These are phyloP conservation scores for Agrilus biguttatus DNA, from an alignment of 2,888 invertebrate genomes.

Conservation along the genomic window DNA sequence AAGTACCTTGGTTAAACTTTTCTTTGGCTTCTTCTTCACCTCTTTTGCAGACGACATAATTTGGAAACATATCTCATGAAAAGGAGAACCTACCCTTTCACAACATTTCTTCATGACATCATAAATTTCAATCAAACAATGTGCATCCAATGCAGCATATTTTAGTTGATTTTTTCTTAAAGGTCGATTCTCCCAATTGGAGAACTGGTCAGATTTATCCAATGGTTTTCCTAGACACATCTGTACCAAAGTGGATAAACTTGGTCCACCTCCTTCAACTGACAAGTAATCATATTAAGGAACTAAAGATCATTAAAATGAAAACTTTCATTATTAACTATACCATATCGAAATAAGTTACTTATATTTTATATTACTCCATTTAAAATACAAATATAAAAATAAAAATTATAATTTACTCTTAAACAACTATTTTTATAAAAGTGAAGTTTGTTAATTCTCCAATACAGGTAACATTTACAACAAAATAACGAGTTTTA, in stretches of 20 bases:
- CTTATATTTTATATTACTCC: too few relatives aligned
- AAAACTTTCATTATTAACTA: too few relatives aligned
- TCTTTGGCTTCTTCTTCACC: conserved; percentile 26
- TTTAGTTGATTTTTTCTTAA: conserved; percentile 59
- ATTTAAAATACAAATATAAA: too few relatives aligned
- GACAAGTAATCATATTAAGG: conserved; percentile 1
- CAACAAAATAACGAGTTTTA: too few relatives aligned
- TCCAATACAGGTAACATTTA: too few relatives aligned
- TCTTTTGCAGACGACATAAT: conserved; percentile 40
- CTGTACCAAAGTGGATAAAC: conserved; percentile 60
- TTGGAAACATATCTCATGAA: conserved; percentile 47
- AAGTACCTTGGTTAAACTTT: neutral
- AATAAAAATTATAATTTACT: too few relatives aligned
- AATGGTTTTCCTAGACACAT: conserved; percentile 61
- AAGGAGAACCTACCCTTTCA: conserved; percentile 38
- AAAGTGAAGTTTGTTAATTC: too few relatives aligned
- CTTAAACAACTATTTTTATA: too few relatives aligned
- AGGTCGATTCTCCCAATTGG: conserved; percentile 81
- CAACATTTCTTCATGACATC: conserved; percentile 41
- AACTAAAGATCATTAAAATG: neutral
- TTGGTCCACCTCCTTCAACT: conserved; percentile 19
- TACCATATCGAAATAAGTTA: too few relatives aligned
- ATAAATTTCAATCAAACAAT: conserved; percentile 71
- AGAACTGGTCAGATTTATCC: conserved; percentile 81
- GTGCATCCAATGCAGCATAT: conserved; percentile 83